Conservation (phyloP, 2,888 invertebrate species). For the Atrina japonica region DNA sequence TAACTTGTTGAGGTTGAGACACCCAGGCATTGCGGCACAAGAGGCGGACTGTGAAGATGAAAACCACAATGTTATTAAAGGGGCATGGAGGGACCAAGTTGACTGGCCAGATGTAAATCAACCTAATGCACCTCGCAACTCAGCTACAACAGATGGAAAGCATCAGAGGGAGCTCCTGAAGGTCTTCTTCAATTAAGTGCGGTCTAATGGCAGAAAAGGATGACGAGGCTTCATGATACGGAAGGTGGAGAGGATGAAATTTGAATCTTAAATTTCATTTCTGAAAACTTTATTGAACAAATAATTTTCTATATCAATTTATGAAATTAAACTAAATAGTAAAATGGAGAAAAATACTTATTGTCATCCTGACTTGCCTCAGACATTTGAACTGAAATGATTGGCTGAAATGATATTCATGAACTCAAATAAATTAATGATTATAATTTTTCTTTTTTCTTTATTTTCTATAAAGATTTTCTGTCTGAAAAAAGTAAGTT, state of each 20-base stretch:
- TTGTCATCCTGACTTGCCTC: conserved; percentile 18
- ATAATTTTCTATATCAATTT: neutral
- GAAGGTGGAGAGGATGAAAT: no score
- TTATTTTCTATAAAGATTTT: no score
- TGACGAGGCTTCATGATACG: conserved; percentile 25
- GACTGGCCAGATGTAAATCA: conserved; percentile 35
- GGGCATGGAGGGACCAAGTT: conserved; percentile 36
- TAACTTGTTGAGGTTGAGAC: conserved; percentile 41
- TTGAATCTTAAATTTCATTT: no score
- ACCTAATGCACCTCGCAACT: conserved; percentile 27
- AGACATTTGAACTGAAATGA: no score
- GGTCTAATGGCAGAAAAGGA: conserved; percentile 34
- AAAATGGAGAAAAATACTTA: neutral
- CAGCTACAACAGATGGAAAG: conserved; percentile 28
- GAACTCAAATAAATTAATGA: no score
- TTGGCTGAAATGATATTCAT: no score
- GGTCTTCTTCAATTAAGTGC: conserved; percentile 30
- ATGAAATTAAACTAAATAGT: neutral
- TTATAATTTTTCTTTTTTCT: no score
- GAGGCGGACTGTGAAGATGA: conserved; percentile 42
- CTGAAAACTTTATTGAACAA: no score
- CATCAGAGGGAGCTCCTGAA: conserved; percentile 31
- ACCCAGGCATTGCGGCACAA: conserved; percentile 19
- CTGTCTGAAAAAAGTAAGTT: no score
- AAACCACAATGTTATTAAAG: conserved; percentile 40